phyloP scores from a whole-genome alignment of 2,797 vertebrate genomes.

The Chiroxiphia lanceolata region DNA sequence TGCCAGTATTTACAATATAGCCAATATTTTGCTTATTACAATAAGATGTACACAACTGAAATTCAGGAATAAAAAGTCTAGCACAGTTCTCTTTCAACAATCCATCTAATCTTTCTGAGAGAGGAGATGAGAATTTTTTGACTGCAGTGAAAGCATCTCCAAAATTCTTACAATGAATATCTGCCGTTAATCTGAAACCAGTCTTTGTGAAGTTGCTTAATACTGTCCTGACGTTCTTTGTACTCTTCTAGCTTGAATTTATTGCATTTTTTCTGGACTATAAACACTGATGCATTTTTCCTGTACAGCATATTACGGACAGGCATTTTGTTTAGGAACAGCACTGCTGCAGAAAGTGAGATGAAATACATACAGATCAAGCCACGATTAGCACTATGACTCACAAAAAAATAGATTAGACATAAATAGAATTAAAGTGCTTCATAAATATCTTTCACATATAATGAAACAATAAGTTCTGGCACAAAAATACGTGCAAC shows the following conservation, averaged over 20 bases:
- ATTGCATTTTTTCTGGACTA: background rate
- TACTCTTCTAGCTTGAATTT: background rate
- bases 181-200: background rate
- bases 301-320: background rate
- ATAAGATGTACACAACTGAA: background rate
- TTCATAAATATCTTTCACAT: background rate
- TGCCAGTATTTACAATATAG: background rate
- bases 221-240: background rate
- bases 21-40: background rate
- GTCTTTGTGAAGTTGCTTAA: background rate
- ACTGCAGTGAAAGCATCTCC: background rate
- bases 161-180: background rate
- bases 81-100: background rate
- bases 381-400: background rate
- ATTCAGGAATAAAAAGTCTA: background rate
- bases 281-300: background rate
- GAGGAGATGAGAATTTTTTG: background rate
- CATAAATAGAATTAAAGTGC: background rate
- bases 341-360: background rate
- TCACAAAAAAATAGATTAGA: background rate
- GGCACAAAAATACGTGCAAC: background rate
- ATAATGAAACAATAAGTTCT: background rate
- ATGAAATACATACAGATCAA: background rate
- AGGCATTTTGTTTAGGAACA: background rate
- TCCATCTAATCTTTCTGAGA: background rate